phyloP scores from a whole-genome alignment of 2,113 vertebrate species.

The Gymnocephalus cernua region DNA sequence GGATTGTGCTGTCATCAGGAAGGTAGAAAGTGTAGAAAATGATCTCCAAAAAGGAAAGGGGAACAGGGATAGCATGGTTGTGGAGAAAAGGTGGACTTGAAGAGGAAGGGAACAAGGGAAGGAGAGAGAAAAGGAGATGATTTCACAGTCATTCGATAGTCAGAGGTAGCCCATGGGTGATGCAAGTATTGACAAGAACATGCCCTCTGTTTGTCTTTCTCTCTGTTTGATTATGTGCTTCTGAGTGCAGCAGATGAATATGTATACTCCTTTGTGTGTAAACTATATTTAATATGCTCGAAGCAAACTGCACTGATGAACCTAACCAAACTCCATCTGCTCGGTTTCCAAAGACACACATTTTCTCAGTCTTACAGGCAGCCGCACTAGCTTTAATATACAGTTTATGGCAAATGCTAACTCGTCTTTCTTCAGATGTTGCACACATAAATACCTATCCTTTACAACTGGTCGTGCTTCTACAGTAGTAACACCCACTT shows the following conservation, averaged over 20 bases:
- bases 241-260: slow-evolving; percentile 61
- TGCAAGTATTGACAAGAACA: slow-evolving; percentile 40
- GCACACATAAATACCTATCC: slow-evolving; percentile 42
- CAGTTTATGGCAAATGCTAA: slow-evolving; percentile 4
- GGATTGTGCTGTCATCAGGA: slow-evolving; percentile 36
- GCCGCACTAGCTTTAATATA: slow-evolving; percentile 14
- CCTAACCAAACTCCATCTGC: slow-evolving; percentile 73
- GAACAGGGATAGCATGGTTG: slow-evolving; percentile 9
- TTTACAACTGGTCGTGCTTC: slow-evolving; percentile 36
- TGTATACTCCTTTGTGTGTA: slow-evolving; percentile 69
- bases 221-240: slow-evolving; percentile 61
- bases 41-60: slow-evolving; percentile 16
- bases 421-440: slow-evolving; percentile 43
- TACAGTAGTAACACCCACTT: slow-evolving; percentile 40
- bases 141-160: slow-evolving; percentile 54
- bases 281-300: slow-evolving; percentile 66
- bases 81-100: slow-evolving; percentile 36
- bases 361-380: slow-evolving; percentile 22
- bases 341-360: slow-evolving; percentile 40
- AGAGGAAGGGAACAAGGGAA: slow-evolving; percentile 39
- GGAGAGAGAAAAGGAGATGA: slow-evolving; percentile 44
- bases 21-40: slow-evolving; percentile 13
- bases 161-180: slow-evolving; percentile 58
- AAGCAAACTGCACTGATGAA: slow-evolving; percentile 69
- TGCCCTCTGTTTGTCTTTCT: slow-evolving; percentile 57